Conservation (phyloP, 2,113 vertebrate species). For the Ascaphus truei region DNA sequence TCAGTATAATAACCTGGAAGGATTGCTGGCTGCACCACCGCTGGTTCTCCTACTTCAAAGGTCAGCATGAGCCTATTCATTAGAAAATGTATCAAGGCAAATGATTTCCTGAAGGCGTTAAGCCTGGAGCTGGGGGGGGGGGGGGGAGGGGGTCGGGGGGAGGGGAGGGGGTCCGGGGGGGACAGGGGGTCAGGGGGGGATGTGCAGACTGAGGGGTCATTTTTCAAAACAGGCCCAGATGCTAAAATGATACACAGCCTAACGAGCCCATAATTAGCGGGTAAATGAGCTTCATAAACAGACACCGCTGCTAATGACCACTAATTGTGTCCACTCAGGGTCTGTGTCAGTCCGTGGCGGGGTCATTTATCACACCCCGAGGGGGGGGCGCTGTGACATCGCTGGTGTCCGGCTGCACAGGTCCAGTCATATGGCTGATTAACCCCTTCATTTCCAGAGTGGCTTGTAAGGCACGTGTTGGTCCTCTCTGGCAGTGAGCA, state of each 20-base stretch:
- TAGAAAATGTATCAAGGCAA: no score
- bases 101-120: neutral
- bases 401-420: no score
- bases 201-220: slow-evolving; percentile 9
- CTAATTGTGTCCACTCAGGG: slow-evolving; percentile 25
- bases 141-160: neutral
- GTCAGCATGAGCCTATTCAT: no score
- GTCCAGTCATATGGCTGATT: no score
- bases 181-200: neutral
- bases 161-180: neutral
- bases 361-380: slow-evolving; percentile 13
- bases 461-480: no score
- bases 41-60: no score
- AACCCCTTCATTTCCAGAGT: no score
- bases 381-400: no score
- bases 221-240: slow-evolving; percentile 27
- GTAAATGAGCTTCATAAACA: slow-evolving; percentile 30
- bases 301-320: slow-evolving; percentile 26
- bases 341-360: neutral
- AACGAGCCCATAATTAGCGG: slow-evolving; percentile 28
- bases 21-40: no score
- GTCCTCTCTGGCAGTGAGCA: no score
- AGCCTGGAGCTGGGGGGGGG: neutral
- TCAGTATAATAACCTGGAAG: no score
- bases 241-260: slow-evolving; percentile 20